phyloP scores from a whole-genome alignment of 2,113 vertebrate genomes.

The Epinephelus fuscoguttatus region DNA sequence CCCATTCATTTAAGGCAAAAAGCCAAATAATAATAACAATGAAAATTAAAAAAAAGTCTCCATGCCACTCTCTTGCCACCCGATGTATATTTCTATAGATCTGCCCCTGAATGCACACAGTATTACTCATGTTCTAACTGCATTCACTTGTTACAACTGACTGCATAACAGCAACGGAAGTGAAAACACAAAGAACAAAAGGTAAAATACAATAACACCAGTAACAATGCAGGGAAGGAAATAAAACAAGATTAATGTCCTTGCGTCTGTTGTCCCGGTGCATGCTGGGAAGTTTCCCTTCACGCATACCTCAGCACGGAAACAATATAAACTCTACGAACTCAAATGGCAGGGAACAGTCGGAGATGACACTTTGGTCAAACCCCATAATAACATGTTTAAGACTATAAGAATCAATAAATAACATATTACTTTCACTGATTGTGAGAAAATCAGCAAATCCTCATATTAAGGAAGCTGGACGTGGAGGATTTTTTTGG shows the following conservation, averaged over 20 bases:
- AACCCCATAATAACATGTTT: neutral
- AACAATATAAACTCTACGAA: neutral
- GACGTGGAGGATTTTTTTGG: neutral
- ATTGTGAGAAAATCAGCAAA: neutral
- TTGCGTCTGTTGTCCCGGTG: conserved; percentile 5
- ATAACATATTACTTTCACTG: neutral
- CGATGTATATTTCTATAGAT: too few species aligned
- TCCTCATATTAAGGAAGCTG: neutral
- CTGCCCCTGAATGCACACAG: too few species aligned
- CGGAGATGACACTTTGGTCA: neutral
- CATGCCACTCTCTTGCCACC: too few species aligned
- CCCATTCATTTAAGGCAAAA: too few species aligned
- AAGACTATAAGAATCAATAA: neutral
- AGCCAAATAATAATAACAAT: too few species aligned
- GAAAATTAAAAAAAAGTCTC: too few species aligned
- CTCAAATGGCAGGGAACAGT: neutral
- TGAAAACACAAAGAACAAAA: neutral
- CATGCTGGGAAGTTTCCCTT: conserved; percentile 43
- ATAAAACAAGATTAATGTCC: neutral
- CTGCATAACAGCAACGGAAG: neutral
- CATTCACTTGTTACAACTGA: neutral
- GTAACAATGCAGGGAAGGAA: neutral
- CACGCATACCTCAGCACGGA: neutral
- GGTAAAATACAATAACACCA: neutral
- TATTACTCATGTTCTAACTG: neutral